A percentile compares a stretch with the other conserved stretches of the same genome.
phyloP scores from a whole-genome alignment of 2,797 vertebrate species.

The Molossus molossus region DNA sequence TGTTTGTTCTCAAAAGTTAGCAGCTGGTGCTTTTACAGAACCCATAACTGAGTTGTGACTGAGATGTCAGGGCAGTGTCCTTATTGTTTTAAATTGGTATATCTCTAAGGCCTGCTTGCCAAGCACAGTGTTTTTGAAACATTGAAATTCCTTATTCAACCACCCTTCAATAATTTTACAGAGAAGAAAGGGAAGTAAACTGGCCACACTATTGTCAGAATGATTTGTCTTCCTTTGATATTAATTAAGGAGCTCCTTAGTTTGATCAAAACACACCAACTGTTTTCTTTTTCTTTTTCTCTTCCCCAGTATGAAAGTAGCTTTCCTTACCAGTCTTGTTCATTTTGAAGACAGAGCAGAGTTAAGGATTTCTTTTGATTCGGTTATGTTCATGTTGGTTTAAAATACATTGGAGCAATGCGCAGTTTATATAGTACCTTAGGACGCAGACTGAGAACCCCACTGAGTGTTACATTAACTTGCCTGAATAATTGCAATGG shows the following conservation, averaged over 20 bases:
- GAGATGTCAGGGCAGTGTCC: background rate
- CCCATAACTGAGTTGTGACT: background rate
- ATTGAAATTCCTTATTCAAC: background rate
- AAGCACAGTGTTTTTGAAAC: conserved; percentile 12
- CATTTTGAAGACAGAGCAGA: conserved; percentile 19
- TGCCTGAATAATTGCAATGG: background rate
- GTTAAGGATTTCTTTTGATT: conserved; percentile 44
- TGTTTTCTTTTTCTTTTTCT: background rate
- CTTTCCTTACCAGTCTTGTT: conserved; percentile 10
- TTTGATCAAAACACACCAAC: conserved; percentile 21
- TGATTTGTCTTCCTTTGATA: conserved; percentile 53
- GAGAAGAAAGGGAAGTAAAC: conserved; percentile 15
- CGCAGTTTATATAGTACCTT: background rate
- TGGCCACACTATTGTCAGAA: background rate
- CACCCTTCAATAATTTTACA: conserved; percentile 3
- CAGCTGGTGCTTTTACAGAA: background rate
- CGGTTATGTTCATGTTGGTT: background rate
- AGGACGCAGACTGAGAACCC: background rate
- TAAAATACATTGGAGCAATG: background rate
- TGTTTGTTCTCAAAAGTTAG: conserved; percentile 65
- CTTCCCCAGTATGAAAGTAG: background rate
- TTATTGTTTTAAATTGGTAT: conserved; percentile 20
- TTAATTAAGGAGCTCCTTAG: conserved; percentile 10
- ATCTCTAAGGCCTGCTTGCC: background rate
- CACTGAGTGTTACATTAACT: background rate